These are phyloP conservation scores for Berghia stephanieae DNA, from an alignment of 1,140 invertebrate species.

Conservation along the genomic window DNA sequence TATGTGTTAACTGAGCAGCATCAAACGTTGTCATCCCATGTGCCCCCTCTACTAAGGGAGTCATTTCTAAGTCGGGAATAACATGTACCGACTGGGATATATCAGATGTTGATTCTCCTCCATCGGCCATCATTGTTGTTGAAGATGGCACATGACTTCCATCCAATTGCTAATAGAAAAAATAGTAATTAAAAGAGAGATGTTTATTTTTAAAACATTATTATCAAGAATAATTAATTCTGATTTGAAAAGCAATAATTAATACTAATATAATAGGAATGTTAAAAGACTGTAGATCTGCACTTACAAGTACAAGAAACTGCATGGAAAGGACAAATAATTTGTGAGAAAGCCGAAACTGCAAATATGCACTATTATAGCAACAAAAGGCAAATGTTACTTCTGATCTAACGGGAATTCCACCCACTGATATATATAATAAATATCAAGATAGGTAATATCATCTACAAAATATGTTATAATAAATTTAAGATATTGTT, in stretches of 20 bases:
- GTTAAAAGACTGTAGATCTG: neutral
- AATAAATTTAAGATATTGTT: too few species aligned
- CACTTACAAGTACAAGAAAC: neutral
- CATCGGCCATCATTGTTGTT: neutral
- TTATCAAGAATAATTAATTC: neutral
- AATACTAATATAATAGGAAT: neutral
- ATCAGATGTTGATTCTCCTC: neutral
- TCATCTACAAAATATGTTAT: too few species aligned
- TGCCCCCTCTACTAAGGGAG: neutral
- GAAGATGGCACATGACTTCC: neutral
- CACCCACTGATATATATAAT: too few species aligned
- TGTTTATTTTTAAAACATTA: neutral
- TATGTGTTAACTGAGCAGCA: neutral
- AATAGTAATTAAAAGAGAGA: neutral
- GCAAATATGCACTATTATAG: too few species aligned
- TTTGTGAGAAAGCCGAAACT: neutral
- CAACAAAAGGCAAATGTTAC: too few species aligned
- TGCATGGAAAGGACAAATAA: neutral
- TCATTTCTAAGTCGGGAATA: neutral
- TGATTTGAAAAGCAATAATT: neutral
- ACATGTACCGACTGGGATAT: neutral
- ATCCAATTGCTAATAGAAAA: conserved; percentile 8
- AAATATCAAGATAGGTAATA: too few species aligned
- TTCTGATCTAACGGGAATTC: too few species aligned
- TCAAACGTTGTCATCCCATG: conserved; percentile 11